Evolutionary conservation across 2,888 invertebrate genomes (phyloP).

Genomic region (Heliconius ethilla): DNA sequence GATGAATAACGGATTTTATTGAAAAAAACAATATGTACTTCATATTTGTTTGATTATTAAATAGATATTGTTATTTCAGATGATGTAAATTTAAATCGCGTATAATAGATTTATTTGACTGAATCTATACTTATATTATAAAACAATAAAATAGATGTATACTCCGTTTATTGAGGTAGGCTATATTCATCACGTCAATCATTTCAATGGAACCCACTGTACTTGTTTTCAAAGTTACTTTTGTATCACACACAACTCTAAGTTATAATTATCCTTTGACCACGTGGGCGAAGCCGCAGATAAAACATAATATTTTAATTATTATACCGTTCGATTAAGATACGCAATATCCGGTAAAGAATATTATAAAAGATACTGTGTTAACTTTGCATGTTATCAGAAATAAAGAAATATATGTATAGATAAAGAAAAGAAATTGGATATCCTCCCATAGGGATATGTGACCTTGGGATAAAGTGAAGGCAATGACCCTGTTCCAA

Average conservation of each 20-base stretch:
- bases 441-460: background rate
- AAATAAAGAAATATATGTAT: background rate
- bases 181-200: too few species aligned
- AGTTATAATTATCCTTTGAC: too few species aligned
- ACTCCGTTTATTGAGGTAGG: too few species aligned
- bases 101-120: background rate
- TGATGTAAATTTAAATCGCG: background rate
- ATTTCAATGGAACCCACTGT: too few species aligned
- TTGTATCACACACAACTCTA: too few species aligned
- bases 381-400: background rate
- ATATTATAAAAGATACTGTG: background rate
- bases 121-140: background rate
- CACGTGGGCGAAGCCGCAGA: too few species aligned
- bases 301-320: too few species aligned
- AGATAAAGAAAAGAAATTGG: background rate
- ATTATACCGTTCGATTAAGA: too few species aligned
- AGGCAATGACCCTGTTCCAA: background rate
- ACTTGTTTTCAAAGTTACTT: too few species aligned
- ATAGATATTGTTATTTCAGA: background rate
- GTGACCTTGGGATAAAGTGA: constrained; percentile 1
- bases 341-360: background rate
- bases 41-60: background rate
- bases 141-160: too few species aligned
- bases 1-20: background rate
- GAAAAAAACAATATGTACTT: background rate